These are phyloP conservation scores for Lutjanus campechanus DNA, from an alignment of 2,797 vertebrate genomes.

Conservation along the genomic window DNA sequence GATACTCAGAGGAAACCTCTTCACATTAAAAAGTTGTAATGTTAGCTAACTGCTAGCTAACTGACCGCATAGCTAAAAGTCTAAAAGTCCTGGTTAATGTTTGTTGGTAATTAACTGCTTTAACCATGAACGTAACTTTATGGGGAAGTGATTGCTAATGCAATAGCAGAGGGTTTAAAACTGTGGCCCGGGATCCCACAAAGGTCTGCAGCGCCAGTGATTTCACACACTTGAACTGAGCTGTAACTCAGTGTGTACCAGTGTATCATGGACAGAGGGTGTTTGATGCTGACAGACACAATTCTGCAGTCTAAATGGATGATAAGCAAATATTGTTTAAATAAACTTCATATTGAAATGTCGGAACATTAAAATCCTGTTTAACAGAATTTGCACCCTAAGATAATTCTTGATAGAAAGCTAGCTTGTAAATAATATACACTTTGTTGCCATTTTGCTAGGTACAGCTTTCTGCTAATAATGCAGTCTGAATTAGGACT, in stretches of 20 bases:
- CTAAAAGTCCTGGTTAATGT: background rate
- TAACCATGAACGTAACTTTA: background rate
- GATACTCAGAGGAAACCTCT: constrained; percentile 37
- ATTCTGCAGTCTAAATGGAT: background rate
- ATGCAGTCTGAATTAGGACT: background rate
- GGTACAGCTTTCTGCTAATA: background rate
- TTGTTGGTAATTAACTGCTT: background rate
- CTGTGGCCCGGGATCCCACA: constrained; percentile 22
- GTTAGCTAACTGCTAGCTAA: constrained; percentile 14
- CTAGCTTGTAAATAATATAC: background rate
- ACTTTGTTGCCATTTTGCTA: background rate
- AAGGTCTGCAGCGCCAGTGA: background rate
- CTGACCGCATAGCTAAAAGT: constrained; percentile 1
- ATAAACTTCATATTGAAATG: background rate
- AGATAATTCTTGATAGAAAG: background rate
- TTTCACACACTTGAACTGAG: background rate
- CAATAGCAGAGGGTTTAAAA: constrained; percentile 4
- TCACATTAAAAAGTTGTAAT: constrained; percentile 41
- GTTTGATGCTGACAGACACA: background rate
- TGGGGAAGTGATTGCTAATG: background rate
- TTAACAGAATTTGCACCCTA: background rate
- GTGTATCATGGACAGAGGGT: background rate
- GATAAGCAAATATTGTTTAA: no score
- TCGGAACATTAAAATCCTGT: background rate
- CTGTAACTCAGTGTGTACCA: background rate